A percentile compares a stretch with the other conserved stretches of the same genome.
phyloP scores from a whole-genome alignment of 2,113 vertebrate species.

The Andinoacara biseriatus region DNA sequence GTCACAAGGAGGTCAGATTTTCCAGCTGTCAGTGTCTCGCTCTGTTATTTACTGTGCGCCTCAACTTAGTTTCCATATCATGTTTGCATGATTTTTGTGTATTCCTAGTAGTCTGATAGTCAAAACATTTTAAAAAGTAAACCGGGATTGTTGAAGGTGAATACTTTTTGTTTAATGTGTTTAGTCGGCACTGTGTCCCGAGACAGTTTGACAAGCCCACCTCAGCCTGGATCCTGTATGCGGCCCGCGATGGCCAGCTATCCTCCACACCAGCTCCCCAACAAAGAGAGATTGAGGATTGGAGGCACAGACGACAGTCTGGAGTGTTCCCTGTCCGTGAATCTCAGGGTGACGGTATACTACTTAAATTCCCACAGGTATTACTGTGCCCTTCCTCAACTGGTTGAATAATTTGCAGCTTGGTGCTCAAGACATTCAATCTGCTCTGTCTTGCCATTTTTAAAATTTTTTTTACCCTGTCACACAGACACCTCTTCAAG shows the following conservation, averaged over 20 bases:
- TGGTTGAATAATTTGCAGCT: not conserved
- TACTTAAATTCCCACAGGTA: slow-evolving; percentile 88
- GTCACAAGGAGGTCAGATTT: slow-evolving; percentile 8
- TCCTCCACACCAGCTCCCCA: slow-evolving; percentile 29
- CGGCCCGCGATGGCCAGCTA: slow-evolving; percentile 64
- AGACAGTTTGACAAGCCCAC: slow-evolving; percentile 79
- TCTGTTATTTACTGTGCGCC: slow-evolving; percentile 15
- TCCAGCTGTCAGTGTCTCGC: slow-evolving; percentile 15
- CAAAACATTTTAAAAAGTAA: not conserved
- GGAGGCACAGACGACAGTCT: slow-evolving; percentile 63
- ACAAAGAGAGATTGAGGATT: slow-evolving; percentile 43
- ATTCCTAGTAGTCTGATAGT: not conserved
- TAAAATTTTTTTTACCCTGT: not conserved
- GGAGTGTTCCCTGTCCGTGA: slow-evolving; percentile 33
- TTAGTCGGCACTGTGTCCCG: slow-evolving; percentile 84
- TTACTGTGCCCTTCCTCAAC: not conserved
- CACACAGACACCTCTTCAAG: not conserved
- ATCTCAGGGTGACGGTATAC: slow-evolving; percentile 70
- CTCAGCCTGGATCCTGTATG: slow-evolving; percentile 80
- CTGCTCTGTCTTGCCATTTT: not conserved
- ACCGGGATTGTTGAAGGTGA: not conserved
- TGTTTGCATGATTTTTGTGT: not conserved
- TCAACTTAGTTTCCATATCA: not conserved
- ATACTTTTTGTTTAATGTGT: slow-evolving; percentile 42
- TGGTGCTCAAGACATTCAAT: not conserved